Percentiles rank a stretch among this genome's conserved stretches.
Conservation (phyloP, 1,140 invertebrate species). For the Orchestia grillus region DNA sequence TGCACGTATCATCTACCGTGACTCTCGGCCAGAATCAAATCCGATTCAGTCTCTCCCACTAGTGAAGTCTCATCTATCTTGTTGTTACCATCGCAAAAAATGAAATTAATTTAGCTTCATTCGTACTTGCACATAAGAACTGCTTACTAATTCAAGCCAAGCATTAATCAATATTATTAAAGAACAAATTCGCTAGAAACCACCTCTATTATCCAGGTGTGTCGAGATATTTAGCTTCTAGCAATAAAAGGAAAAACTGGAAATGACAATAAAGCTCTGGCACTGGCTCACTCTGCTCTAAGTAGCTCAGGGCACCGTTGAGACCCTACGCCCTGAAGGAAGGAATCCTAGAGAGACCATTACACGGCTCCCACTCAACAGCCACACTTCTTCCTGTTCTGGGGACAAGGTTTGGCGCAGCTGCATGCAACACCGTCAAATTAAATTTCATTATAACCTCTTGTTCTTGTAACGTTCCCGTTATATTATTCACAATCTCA, state of each 20-base stretch:
- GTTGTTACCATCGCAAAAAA: background rate
- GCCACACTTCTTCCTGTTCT: background rate
- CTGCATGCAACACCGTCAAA: background rate
- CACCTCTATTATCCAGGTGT: background rate
- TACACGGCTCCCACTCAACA: background rate
- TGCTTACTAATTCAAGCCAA: background rate
- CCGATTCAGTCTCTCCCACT: background rate
- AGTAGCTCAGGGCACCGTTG: background rate
- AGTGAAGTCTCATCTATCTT: background rate
- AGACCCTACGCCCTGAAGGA: background rate
- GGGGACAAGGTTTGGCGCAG: background rate
- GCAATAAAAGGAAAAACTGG: background rate
- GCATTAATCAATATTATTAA: no score
- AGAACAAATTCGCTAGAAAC: background rate
- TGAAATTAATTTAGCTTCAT: background rate
- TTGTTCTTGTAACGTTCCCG: background rate
- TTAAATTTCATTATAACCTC: background rate
- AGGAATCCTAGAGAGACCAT: background rate
- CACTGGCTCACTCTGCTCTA: background rate
- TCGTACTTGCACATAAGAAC: background rate
- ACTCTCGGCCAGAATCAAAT: background rate
- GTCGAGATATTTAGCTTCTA: background rate
- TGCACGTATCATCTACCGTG: background rate
- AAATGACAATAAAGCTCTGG: background rate
- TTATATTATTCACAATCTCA: background rate